These are phyloP conservation scores for Romanomermis culicivorax DNA, from an alignment of 2,888 invertebrate genomes.

Conservation along the genomic window DNA sequence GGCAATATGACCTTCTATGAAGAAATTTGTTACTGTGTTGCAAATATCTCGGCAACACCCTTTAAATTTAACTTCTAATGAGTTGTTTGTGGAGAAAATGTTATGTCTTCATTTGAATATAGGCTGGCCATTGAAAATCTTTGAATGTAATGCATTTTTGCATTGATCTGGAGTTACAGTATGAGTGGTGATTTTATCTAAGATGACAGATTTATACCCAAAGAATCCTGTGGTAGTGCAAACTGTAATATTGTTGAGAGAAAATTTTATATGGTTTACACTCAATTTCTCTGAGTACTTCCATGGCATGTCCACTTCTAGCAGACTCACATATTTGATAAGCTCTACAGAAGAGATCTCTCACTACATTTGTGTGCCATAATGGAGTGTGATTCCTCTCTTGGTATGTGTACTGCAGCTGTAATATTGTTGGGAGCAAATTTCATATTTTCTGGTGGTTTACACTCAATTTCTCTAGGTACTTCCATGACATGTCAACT, in stretches of 20 bases:
- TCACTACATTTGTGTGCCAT: not conserved
- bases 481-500: too few relatives aligned
- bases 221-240: not conserved
- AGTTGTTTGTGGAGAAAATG: not conserved
- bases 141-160: not conserved
- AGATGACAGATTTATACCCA: not conserved
- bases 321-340: too few relatives aligned
- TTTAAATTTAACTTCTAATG: not conserved
- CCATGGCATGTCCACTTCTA: too few relatives aligned
- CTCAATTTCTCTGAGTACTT: too few relatives aligned
- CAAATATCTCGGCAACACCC: conserved; percentile 1
- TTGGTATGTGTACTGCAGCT: not conserved
- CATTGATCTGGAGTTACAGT: not conserved
- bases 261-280: too few relatives aligned
- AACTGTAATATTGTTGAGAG: too few relatives aligned
- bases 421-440: too few relatives aligned
- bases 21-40: not conserved
- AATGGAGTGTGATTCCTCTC: not conserved
- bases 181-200: not conserved
- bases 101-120: not conserved
- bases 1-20: not conserved
- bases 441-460: too few relatives aligned
- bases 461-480: too few relatives aligned
- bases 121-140: not conserved
- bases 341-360: too few relatives aligned